These are phyloP conservation scores for Megalonaias nervosa DNA, from an alignment of 1,140 invertebrate genomes.

Conservation along the genomic window DNA sequence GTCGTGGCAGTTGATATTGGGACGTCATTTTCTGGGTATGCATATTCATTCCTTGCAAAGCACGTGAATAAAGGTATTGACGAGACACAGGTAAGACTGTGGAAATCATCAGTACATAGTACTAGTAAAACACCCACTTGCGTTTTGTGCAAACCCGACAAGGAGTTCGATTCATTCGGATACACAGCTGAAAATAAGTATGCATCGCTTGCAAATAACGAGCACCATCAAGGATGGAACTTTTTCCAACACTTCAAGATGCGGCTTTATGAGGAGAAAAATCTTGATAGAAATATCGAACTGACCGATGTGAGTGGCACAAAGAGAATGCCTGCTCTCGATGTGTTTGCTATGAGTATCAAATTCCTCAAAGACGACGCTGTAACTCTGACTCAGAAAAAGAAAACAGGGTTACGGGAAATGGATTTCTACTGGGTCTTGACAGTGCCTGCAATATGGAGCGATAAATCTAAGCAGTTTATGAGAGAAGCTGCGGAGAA, in stretches of 20 bases:
- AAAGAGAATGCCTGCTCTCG: background rate
- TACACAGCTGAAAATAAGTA: constrained; percentile 13
- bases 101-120: too few relatives aligned
- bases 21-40: too few relatives aligned
- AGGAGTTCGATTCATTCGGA: constrained; percentile 24
- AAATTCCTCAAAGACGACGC: constrained; percentile 6
- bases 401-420: constrained; percentile 7
- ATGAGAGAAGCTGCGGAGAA: constrained; percentile 24
- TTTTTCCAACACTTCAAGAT: constrained; percentile 31
- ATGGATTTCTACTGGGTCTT: constrained; percentile 31
- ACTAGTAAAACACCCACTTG: constrained; percentile 5
- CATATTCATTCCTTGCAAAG: too few relatives aligned
- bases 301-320: constrained; percentile 7
- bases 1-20: too few relatives aligned
- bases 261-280: constrained; percentile 15
- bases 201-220: background rate
- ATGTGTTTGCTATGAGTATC: constrained; percentile 9
- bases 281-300: background rate
- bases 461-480: constrained; percentile 26
- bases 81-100: too few relatives aligned
- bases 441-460: constrained; percentile 31
- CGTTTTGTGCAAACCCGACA: constrained; percentile 3
- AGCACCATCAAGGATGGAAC: constrained; percentile 5
- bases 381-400: constrained; percentile 1
- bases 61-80: too few relatives aligned